A percentile compares a stretch with the other conserved stretches of the same genome.
Conservation (phyloP, 2,888 invertebrate species). For the Heteromurus nitidus region DNA sequence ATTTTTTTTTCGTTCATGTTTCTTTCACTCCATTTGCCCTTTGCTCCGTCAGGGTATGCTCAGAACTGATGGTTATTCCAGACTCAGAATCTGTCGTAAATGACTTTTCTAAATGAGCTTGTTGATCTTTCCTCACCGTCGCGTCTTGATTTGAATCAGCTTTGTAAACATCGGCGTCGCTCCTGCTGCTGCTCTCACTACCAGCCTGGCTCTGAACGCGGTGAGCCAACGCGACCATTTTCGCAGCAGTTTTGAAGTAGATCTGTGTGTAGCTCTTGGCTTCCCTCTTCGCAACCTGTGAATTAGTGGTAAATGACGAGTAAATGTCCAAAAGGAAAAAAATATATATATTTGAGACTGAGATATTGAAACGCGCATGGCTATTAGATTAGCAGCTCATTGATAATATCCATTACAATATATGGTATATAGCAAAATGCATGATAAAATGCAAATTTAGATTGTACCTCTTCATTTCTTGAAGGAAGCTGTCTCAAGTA, state of each 20-base stretch:
- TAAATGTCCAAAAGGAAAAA: background rate
- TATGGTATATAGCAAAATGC: slow-evolving; percentile 12
- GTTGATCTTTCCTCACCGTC: slow-evolving; percentile 53
- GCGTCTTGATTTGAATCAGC: slow-evolving; percentile 42
- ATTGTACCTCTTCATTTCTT: slow-evolving; percentile 81
- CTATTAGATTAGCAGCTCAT: slow-evolving; percentile 50
- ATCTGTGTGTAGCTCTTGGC: slow-evolving; percentile 66
- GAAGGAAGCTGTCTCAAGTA: slow-evolving; percentile 83
- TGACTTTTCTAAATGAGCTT: slow-evolving; percentile 55
- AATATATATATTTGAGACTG: background rate
- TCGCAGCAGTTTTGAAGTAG: slow-evolving; percentile 71
- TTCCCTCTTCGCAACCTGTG: slow-evolving; percentile 68
- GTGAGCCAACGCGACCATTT: slow-evolving; percentile 70
- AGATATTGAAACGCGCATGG: slow-evolving; percentile 2
- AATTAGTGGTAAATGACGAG: slow-evolving; percentile 9
- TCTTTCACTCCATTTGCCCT: slow-evolving; percentile 46
- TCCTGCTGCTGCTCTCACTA: slow-evolving; percentile 22
- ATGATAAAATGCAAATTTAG: background rate
- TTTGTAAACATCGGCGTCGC: slow-evolving; percentile 38
- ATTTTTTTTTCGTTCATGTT: slow-evolving; percentile 45
- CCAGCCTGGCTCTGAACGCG: slow-evolving; percentile 55
- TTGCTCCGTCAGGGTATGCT: slow-evolving; percentile 54
- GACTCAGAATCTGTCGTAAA: slow-evolving; percentile 59
- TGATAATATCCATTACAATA: slow-evolving; percentile 28
- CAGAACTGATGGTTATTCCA: slow-evolving; percentile 60